phyloP scores from a whole-genome alignment of 2,113 vertebrate genomes.

The Pedionomus torquatus region DNA sequence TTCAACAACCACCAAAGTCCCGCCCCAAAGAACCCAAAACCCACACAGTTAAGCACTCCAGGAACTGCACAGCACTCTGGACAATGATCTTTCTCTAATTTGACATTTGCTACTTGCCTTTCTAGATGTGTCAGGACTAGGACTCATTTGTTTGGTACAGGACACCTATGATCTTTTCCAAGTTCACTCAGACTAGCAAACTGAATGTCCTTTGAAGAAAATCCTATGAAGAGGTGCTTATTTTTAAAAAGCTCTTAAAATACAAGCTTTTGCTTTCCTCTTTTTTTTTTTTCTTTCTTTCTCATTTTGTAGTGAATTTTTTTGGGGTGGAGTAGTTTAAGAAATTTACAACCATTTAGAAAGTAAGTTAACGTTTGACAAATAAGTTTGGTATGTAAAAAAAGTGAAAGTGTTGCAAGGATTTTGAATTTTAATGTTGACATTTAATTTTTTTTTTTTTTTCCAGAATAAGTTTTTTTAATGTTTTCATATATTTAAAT shows the following conservation, averaged over 20 bases:
- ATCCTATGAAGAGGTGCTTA: not conserved
- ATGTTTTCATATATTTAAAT: not conserved
- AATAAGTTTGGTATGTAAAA: not conserved
- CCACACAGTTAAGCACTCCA: not conserved
- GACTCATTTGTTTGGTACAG: not conserved
- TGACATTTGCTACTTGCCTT: not conserved
- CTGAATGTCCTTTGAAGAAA: not conserved
- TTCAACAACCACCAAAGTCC: not conserved
- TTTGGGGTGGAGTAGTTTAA: not conserved
- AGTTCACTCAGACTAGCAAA: not conserved
- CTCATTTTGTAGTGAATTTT: not conserved
- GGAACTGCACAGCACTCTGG: not conserved
- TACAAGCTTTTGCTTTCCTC: not conserved
- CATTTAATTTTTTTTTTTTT: not conserved
- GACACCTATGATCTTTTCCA: not conserved
- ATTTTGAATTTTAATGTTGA: not conserved
- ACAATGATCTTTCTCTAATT: not conserved
- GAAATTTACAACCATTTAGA: not conserved
- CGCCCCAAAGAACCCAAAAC: rapidly evolving
- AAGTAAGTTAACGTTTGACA: not conserved
- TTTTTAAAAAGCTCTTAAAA: not conserved
- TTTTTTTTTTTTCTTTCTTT: too few relatives aligned
- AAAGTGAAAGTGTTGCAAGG: not conserved
- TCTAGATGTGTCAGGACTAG: not conserved
- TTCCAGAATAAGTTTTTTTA: not conserved